Evolutionary conservation across 2,888 invertebrate species (phyloP).

Genomic region (Sipha maydis): DNA sequence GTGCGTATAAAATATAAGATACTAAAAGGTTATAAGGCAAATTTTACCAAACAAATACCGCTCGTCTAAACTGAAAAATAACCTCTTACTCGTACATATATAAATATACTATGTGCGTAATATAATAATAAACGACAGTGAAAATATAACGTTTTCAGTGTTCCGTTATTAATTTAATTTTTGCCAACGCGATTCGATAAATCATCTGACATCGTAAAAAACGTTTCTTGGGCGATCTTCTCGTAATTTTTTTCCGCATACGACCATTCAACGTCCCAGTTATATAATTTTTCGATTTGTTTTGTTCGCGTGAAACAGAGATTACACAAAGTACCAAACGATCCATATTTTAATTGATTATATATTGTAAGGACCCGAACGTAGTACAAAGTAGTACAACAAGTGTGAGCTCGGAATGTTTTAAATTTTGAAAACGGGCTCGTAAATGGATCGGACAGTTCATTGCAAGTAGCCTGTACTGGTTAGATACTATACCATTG

Average conservation of each 20-base stretch:
- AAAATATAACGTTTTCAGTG: too few species aligned
- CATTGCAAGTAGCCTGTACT: too few species aligned
- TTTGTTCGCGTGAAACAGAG: not conserved
- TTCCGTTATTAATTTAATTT: not conserved
- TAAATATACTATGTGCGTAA: too few species aligned
- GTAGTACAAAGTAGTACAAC: not conserved
- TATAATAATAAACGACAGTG: too few species aligned
- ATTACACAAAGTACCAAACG: not conserved
- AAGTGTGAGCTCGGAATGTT: too few species aligned
- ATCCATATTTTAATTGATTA: not conserved
- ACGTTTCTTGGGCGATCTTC: too few species aligned
- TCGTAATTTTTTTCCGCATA: not conserved
- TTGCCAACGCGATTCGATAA: not conserved
- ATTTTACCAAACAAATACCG: not conserved
- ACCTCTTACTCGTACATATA: too few species aligned
- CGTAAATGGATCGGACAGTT: too few species aligned
- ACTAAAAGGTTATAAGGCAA: not conserved
- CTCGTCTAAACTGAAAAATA: too few species aligned
- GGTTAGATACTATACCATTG: too few species aligned
- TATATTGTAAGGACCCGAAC: not conserved
- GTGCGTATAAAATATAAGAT: not conserved
- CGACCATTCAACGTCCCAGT: not conserved
- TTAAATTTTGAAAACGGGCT: too few species aligned
- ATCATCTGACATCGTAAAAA: not conserved
- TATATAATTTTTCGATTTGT: not conserved